A percentile compares a stretch with the other conserved stretches of the same genome.
These are phyloP conservation scores for Ciconia boyciana DNA, from an alignment of 2,113 vertebrate species.

Conservation along the genomic window DNA sequence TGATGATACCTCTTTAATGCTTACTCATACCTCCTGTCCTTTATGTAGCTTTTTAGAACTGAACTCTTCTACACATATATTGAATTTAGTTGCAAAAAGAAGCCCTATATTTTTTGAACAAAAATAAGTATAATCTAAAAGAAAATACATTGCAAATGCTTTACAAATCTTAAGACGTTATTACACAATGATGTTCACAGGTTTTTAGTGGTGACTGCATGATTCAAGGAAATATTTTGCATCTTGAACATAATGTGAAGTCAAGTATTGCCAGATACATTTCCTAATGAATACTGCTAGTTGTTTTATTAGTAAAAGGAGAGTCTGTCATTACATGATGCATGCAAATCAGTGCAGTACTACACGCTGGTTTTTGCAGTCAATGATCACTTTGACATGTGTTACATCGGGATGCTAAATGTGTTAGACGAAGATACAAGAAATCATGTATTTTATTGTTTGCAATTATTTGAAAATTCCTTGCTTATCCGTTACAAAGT, in stretches of 20 bases:
- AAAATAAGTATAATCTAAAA: background rate
- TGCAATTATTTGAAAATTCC: background rate
- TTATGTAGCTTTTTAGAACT: background rate
- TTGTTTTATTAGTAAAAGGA: background rate
- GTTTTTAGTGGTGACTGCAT: background rate
- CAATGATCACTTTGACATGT: background rate
- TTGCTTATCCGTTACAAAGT: background rate
- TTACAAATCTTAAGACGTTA: background rate
- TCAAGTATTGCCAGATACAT: background rate
- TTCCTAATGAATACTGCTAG: background rate
- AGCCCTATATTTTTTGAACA: background rate
- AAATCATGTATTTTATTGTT: background rate
- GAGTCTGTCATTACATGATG: background rate
- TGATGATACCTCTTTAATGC: background rate
- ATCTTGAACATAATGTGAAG: background rate
- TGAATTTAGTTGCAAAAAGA: background rate
- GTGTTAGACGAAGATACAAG: background rate
- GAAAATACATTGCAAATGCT: background rate
- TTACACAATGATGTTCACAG: background rate
- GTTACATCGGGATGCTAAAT: background rate
- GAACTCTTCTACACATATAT: background rate
- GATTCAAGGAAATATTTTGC: background rate
- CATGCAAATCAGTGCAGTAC: background rate
- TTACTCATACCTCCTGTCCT: background rate
- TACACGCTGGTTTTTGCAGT: background rate